Evolutionary conservation across 2,113 vertebrate genomes (phyloP), one percentile per base, ranked within the genome.

Genomic region (Phalacrocorax brasilianus): DNA sequence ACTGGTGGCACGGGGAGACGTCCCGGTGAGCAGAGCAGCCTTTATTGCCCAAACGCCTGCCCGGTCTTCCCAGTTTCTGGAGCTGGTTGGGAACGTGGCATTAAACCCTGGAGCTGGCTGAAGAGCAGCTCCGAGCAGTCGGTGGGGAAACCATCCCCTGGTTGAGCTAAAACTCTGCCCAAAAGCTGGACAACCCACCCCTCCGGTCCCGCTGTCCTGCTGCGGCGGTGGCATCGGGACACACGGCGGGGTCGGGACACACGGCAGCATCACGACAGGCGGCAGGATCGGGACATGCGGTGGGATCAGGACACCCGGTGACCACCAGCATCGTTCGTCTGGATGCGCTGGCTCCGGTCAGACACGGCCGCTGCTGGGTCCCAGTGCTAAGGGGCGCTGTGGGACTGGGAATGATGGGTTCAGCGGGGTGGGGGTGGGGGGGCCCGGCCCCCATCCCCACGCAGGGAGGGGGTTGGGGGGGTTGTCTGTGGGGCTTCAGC

Each of bases 31-130:
- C 42, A 26, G 42, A 66, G 26, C 53, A 19, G 55, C 58, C 27
- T 93, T 93, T 89, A 85, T 91, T 89, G 42, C 58, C 45, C 56
- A 7, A 26, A 20, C 0, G 6, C 33, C 65, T 55, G 26, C 67
- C 73, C 68, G 32, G 61, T 35, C 13, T 23, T 38, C 78, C 66
- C 87, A 32, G 74, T 16, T 71, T 12, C 40, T 16, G 52, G 58
- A 62, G 44, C 9, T 1, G 1, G 1, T 28, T 27, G 67, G 40
- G 40, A 59, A 26, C 0, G 5, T 5, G 33, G 63, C 4, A 0
- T 30, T 3, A 22, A 65, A 11, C 3, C 44, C 56, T 2, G 10
- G 88, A 67, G 38, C 13, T 26, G 58, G 11, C 49, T 3, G 1
- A 52, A 15, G 49, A 56, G 77, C 62, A 35, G 19, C 47, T 52